Conservation (phyloP, 2,888 invertebrate species). For the Arctia plantaginis region DNA sequence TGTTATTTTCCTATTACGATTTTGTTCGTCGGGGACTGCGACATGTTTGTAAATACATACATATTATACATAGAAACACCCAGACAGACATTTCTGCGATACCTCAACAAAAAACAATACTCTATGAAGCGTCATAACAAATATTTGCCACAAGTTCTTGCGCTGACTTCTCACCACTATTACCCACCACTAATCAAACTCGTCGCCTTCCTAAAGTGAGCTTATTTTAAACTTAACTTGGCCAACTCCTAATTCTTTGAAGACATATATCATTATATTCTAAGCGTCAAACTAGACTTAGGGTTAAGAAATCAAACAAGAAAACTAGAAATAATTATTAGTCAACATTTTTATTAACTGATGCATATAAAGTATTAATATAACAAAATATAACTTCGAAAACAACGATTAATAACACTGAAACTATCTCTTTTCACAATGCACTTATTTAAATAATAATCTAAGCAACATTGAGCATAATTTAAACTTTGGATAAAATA, state of each 20-base stretch:
- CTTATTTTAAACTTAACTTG: background rate
- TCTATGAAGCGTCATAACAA: no score
- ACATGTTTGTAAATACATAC: no score
- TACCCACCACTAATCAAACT: background rate
- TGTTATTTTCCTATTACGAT: no score
- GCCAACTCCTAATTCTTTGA: background rate
- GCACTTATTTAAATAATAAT: background rate
- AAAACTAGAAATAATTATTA: conserved; percentile 6
- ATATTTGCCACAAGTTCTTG: background rate
- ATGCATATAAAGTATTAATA: conserved; percentile 19
- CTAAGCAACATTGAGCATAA: background rate
- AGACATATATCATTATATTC: no score
- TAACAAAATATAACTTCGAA: conserved; percentile 26
- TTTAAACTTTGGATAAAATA: background rate
- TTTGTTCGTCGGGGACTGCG: no score
- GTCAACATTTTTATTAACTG: conserved; percentile 35
- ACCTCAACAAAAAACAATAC: no score
- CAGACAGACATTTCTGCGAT: no score
- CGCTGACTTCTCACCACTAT: background rate
- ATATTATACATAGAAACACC: no score
- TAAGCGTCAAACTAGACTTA: background rate
- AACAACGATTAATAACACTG: conserved; percentile 32
- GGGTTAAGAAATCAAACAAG: background rate
- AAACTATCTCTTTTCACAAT: background rate
- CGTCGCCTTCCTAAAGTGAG: background rate